Evolutionary conservation across 2,888 invertebrate species (phyloP), one percentile per base, ranked within the genome.

Genomic region (Mimas tiliae): DNA sequence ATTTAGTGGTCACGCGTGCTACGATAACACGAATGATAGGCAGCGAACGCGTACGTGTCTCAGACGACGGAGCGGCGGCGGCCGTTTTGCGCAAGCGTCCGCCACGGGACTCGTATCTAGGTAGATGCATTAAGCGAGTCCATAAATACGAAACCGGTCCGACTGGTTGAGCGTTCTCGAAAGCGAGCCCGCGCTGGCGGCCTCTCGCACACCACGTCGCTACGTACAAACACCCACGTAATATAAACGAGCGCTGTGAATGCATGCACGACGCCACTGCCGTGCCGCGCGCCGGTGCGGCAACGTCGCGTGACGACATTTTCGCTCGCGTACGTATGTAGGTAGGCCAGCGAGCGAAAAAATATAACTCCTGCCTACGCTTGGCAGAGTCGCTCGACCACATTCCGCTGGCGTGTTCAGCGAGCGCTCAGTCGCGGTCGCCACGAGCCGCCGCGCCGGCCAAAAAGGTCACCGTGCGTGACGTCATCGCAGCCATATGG

Each of bases 241-340:
- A 86, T 81, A 83, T 83, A 80, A 87, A 85, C 87, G 88, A 86
- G 83, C 83, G 77, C 84, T 78, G 88, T 89, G 88, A 88, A 88
- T 91, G 91, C 89, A 91, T 86, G 87, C 89, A 89, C 89, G 87
- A 88, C 83, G 19, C 38, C 58, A 58, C 42, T 0, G 38, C 55
- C 12, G 34, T 0, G 34, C 53, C 34, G 33, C 16, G 83, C 74
- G 75, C 75, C 90, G 88, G 90, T 82, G 85, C 87, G 94, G 94
- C 94, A 94, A 94, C 94, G 90, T 88, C 90, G 94, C 91, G 91
- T 94, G 94, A 94, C 94, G 94, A 94, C 94, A 94, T 94, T 93
- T 94, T 94, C 91, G 94, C 93, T 91, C 87, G 89, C 87, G 87
- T 90, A 90, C 89, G 92, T 91, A 90, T 89, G 89, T 91, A 91